phyloP scores from a whole-genome alignment of 2,113 vertebrate species.

The Arizona elegans region DNA sequence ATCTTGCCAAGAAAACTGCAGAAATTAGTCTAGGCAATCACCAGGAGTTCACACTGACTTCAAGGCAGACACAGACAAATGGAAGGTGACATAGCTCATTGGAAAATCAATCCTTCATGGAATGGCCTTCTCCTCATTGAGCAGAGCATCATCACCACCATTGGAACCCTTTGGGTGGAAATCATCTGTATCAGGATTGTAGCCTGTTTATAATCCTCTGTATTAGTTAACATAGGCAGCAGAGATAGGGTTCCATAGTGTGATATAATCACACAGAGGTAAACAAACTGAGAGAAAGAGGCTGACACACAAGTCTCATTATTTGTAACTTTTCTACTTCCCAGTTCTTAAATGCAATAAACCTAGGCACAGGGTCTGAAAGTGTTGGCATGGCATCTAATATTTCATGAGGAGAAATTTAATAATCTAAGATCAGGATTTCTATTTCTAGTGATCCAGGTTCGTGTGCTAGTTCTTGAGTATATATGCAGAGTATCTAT shows the following conservation, averaged over 20 bases:
- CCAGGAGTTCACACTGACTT: not conserved
- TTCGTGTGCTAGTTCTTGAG: not conserved
- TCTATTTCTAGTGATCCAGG: not conserved
- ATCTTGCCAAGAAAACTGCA: not conserved
- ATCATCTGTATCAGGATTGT: not conserved
- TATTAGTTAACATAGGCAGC: not conserved
- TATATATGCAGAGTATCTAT: not conserved
- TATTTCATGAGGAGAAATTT: not conserved
- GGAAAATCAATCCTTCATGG: not conserved
- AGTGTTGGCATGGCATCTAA: not conserved
- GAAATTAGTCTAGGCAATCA: not conserved
- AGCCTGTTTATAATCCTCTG: not conserved
- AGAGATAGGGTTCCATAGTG: not conserved
- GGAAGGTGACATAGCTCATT: not conserved
- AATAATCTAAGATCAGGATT: not conserved
- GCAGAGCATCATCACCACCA: not conserved
- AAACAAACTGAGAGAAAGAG: not conserved
- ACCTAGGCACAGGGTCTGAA: not conserved
- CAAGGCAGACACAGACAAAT: not conserved
- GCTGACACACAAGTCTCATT: not conserved
- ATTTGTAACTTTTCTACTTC: not conserved
- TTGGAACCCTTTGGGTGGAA: not conserved
- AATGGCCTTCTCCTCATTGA: not conserved
- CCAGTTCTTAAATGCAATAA: not conserved
- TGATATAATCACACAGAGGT: not conserved